These are phyloP conservation scores for Anhinga rufa DNA, from an alignment of 2,113 vertebrate genomes.

Conservation along the genomic window DNA sequence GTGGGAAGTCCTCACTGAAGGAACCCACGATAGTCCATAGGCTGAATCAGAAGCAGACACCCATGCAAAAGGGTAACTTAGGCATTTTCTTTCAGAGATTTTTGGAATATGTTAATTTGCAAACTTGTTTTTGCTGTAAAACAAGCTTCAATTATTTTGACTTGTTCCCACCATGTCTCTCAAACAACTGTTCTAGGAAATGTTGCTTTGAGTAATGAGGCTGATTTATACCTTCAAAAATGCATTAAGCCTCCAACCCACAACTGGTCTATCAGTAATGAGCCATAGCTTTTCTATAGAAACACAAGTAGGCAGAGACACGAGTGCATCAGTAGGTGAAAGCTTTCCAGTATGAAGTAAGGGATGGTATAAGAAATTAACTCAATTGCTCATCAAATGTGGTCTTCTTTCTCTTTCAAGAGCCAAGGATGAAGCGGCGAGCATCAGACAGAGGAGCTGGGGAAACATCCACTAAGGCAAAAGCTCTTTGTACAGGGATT, in stretches of 20 bases:
- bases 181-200: not conserved
- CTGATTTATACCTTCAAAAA: not conserved
- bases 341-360: not conserved
- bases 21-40: not conserved
- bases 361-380: not conserved
- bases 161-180: conserved; percentile 13
- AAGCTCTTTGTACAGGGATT: conserved; percentile 90
- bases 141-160: conserved; percentile 21
- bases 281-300: not conserved
- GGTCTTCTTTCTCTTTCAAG: conserved; percentile 63
- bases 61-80: not conserved
- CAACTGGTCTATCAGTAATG: not conserved
- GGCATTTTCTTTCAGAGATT: not conserved
- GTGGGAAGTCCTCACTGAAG: not conserved
- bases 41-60: not conserved
- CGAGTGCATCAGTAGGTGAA: not conserved
- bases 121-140: conserved; percentile 28
- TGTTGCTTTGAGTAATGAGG: not conserved
- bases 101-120: not conserved
- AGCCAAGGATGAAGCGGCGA: conserved; percentile 96
- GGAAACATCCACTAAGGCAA: conserved; percentile 88
- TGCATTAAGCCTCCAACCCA: not conserved
- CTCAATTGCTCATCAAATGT: not conserved
- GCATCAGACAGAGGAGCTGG: conserved; percentile 92
- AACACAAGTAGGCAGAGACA: conserved; percentile 12